Percentiles rank a stretch among this genome's conserved stretches.
Evolutionary conservation across 1,140 invertebrate genomes (phyloP).

Genomic region (Drosophila simulans): DNA sequence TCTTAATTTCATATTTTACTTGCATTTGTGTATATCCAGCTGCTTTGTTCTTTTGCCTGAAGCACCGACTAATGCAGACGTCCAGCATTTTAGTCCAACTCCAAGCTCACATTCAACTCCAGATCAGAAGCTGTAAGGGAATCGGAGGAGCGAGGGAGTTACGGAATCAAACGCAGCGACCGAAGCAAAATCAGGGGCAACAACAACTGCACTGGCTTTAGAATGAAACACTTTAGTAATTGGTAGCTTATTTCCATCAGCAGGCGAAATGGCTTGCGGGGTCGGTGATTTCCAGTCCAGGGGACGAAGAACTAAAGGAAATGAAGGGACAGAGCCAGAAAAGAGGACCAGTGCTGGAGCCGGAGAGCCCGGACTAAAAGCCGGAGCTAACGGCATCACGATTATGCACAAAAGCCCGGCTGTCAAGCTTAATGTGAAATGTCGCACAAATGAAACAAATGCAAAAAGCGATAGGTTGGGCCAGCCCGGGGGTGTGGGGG

Average conservation of each 20-base stretch:
- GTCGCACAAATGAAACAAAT: conserved; percentile 75
- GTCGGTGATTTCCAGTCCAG: neutral
- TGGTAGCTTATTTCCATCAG: conserved; percentile 76
- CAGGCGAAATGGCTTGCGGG: conserved; percentile 9
- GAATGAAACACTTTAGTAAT: conserved; percentile 79
- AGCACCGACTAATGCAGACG: conserved; percentile 6
- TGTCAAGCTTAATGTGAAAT: conserved; percentile 77
- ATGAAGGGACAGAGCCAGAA: conserved; percentile 4
- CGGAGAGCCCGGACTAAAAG: conserved; percentile 38
- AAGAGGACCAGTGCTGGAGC: conserved; percentile 8
- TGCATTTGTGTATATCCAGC: conserved; percentile 4
- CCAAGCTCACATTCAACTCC: conserved; percentile 8
- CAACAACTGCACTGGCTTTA: conserved; percentile 43
- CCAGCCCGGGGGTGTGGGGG: neutral
- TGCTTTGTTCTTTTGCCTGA: conserved; percentile 3
- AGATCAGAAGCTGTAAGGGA: conserved; percentile 9
- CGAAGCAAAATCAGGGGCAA: conserved; percentile 27
- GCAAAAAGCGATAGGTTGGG: conserved; percentile 51
- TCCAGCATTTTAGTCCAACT: conserved; percentile 22
- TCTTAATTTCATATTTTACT: conserved; percentile 4
- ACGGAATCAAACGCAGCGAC: conserved; percentile 39
- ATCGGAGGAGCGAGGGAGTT: conserved; percentile 1
- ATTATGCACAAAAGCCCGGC: conserved; percentile 76
- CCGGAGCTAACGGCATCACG: conserved; percentile 71
- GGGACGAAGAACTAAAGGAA: conserved; percentile 9